Evolutionary conservation across 2,888 invertebrate genomes (phyloP).

Genomic region (Drosophila differens): DNA sequence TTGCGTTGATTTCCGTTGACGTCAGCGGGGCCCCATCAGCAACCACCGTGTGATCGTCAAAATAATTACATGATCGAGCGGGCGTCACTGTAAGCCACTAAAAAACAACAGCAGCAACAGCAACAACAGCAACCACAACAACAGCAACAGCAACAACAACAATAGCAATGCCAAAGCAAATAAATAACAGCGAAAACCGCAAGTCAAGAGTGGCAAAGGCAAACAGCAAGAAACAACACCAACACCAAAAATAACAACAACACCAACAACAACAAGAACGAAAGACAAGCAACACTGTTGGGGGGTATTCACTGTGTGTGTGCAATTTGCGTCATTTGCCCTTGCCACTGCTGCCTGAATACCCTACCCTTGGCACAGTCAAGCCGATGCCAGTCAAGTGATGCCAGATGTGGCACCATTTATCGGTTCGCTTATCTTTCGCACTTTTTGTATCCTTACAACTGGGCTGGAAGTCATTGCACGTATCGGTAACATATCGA

Average conservation of each 20-base stretch:
- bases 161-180: conserved; percentile 25
- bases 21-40: conserved; percentile 65
- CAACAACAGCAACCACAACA: background rate
- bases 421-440: background rate
- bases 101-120: conserved; percentile 30
- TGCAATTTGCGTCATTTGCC: conserved; percentile 73
- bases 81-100: conserved; percentile 46
- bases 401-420: background rate
- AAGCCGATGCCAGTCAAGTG: background rate
- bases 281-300: conserved; percentile 32
- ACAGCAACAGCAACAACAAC: background rate
- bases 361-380: background rate
- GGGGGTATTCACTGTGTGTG: conserved; percentile 40
- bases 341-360: conserved; percentile 17
- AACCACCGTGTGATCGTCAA: conserved; percentile 70
- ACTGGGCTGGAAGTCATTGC: background rate
- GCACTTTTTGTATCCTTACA: background rate
- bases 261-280: conserved; percentile 14
- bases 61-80: conserved; percentile 72
- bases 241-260: background rate
- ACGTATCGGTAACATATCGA: too few species aligned
- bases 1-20: conserved; percentile 72
- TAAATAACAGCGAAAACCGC: conserved; percentile 45
- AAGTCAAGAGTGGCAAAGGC: conserved; percentile 55
- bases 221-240: conserved; percentile 34